Evolutionary conservation across 2,888 invertebrate species (phyloP).

Genomic region (Hipparchia semele): DNA sequence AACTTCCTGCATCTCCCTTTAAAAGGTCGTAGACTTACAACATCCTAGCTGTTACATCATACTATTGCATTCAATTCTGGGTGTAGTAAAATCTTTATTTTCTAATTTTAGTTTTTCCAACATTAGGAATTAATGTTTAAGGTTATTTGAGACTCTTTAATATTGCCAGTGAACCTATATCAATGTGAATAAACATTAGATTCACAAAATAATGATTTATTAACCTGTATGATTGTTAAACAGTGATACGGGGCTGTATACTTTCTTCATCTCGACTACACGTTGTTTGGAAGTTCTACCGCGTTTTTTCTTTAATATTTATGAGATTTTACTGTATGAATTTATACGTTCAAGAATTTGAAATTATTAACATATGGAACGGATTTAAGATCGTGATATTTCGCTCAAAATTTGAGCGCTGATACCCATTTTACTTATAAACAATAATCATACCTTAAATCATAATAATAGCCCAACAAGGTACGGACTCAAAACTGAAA

Average conservation of each 20-base stretch:
- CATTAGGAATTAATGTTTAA: too few species aligned
- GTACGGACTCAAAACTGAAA: too few species aligned
- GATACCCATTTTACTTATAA: background rate
- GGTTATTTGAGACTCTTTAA: too few species aligned
- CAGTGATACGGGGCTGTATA: background rate
- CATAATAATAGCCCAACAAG: too few species aligned
- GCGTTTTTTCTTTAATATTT: constrained; percentile 33
- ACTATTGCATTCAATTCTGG: too few species aligned
- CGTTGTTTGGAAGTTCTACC: constrained; percentile 11
- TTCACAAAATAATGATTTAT: background rate
- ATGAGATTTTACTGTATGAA: constrained; percentile 32
- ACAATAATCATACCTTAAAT: background rate
- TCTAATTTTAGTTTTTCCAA: too few species aligned
- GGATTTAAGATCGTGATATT: background rate
- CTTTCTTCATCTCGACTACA: constrained; percentile 19
- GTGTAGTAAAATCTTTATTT: too few species aligned
- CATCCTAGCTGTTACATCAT: too few species aligned
- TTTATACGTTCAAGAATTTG: constrained; percentile 2
- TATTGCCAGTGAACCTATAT: too few species aligned
- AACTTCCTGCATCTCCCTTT: too few species aligned
- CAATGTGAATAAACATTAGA: too few species aligned
- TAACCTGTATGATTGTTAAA: background rate
- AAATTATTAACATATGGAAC: constrained; percentile 1
- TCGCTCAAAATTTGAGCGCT: background rate
- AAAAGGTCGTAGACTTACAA: too few species aligned